These are phyloP conservation scores for Menidia beryllina DNA, from an alignment of 2,113 vertebrate genomes.

Conservation along the genomic window DNA sequence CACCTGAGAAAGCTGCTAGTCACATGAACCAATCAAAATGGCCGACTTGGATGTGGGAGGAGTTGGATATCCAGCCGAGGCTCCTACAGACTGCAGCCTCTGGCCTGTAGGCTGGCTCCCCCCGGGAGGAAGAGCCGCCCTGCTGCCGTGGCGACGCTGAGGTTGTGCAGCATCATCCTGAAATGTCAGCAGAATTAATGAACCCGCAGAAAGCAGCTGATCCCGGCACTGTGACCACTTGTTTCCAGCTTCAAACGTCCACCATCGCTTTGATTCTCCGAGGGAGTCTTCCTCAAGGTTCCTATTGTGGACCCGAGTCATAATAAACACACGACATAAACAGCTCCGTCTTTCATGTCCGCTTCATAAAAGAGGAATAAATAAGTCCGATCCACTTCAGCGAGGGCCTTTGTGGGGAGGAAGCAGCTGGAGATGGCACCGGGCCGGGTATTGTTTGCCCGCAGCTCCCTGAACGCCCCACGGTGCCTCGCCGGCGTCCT, in stretches of 20 bases:
- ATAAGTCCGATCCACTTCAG: constrained; percentile 67
- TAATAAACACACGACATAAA: constrained; percentile 73
- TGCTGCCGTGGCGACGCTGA: background rate
- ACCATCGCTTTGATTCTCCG: constrained; percentile 55
- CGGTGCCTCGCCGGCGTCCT: constrained; percentile 55
- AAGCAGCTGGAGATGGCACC: constrained; percentile 77
- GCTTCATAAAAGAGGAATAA: constrained; percentile 66
- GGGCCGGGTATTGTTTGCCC: constrained; percentile 73
- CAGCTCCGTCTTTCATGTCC: constrained; percentile 65
- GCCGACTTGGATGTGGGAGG: too few species aligned
- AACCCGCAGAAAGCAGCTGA: constrained; percentile 41
- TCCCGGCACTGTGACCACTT: constrained; percentile 28
- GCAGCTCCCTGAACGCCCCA: constrained; percentile 55
- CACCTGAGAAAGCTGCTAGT: too few species aligned
- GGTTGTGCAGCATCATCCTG: constrained; percentile 25
- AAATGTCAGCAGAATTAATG: constrained; percentile 38
- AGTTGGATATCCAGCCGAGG: too few species aligned
- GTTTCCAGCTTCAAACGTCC: constrained; percentile 50
- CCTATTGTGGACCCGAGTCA: constrained; percentile 55
- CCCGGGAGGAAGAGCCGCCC: background rate
- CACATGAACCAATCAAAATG: too few species aligned
- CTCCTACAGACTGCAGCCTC: too few species aligned
- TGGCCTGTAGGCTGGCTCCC: background rate
- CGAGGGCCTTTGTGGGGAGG: constrained; percentile 61
- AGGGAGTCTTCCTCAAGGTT: constrained; percentile 50